These are phyloP conservation scores for Dolichotis patagonum DNA, from an alignment of 2,113 vertebrate species.

Conservation along the genomic window DNA sequence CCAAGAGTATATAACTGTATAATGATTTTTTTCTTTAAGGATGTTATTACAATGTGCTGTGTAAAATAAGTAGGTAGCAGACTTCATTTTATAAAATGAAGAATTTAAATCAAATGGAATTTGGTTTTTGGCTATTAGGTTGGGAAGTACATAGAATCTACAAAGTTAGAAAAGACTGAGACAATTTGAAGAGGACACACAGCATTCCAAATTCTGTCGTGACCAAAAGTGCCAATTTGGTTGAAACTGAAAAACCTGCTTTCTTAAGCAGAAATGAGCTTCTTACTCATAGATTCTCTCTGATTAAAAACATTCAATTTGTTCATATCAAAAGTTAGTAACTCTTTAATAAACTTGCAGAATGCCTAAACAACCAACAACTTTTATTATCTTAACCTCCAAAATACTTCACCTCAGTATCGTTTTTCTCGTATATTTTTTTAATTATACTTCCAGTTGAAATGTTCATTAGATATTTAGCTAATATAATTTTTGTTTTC, in stretches of 20 bases:
- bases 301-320: conserved; percentile 76
- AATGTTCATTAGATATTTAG: conserved; percentile 28
- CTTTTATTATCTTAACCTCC: conserved; percentile 52
- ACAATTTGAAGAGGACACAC: conserved; percentile 63
- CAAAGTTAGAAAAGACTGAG: conserved; percentile 56
- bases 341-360: conserved; percentile 54
- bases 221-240: conserved; percentile 79
- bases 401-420: conserved; percentile 29
- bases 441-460: conserved; percentile 29
- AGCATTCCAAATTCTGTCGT: conserved; percentile 77
- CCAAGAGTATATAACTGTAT: conserved; percentile 23
- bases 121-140: conserved; percentile 63
- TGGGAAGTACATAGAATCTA: conserved; percentile 56
- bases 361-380: conserved; percentile 29
- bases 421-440: conserved; percentile 37
- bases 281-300: conserved; percentile 76
- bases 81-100: conserved; percentile 56
- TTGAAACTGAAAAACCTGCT: conserved; percentile 85
- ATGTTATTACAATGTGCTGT: not conserved
- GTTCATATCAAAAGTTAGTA: conserved; percentile 65
- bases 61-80: conserved; percentile 13
- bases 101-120: conserved; percentile 71
- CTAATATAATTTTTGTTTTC: conserved; percentile 54
- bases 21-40: not conserved
- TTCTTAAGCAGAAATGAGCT: conserved; percentile 80